Percentiles rank a stretch among this genome's conserved stretches.
phyloP scores from a whole-genome alignment of 2,888 invertebrate genomes.

The Acleris sparsana region DNA sequence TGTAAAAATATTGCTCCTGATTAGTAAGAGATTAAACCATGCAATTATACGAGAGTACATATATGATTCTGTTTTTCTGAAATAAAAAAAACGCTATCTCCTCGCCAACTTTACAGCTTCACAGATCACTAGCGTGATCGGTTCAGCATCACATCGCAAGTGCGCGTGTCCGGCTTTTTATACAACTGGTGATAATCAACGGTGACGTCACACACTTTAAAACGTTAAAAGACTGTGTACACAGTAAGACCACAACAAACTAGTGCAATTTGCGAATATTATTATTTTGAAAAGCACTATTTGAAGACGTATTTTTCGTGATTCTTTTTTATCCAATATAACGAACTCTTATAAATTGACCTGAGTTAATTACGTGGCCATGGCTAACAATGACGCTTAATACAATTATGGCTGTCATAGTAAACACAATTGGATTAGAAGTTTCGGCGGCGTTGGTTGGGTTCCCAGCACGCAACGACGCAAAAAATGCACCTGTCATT shows the following conservation, averaged over 20 bases:
- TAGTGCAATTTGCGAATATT: constrained; percentile 47
- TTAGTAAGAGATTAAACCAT: no score
- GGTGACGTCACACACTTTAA: constrained; percentile 60
- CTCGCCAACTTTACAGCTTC: background rate
- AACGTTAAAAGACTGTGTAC: constrained; percentile 58
- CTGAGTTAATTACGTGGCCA: constrained; percentile 28
- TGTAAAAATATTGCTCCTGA: no score
- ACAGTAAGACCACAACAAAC: constrained; percentile 51
- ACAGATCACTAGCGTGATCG: constrained; percentile 8
- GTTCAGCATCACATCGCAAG: constrained; percentile 40
- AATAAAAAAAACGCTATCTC: background rate
- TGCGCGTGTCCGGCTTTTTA: constrained; percentile 74
- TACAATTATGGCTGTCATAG: constrained; percentile 58
- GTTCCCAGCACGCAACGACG: constrained; percentile 45
- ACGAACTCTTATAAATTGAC: constrained; percentile 31
- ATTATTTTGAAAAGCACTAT: constrained; percentile 20
- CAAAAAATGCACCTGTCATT: background rate
- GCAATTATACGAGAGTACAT: no score
- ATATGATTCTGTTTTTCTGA: background rate
- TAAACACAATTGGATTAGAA: constrained; percentile 68
- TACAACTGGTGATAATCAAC: constrained; percentile 68
- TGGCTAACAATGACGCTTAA: constrained; percentile 48
- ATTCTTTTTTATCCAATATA: constrained; percentile 1
- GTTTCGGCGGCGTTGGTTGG: constrained; percentile 67
- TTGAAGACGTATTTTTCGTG: background rate